Evolutionary conservation across 2,113 vertebrate genomes (phyloP), one percentile per base, ranked within the genome.

Genomic region (Oophaga pumilio): DNA sequence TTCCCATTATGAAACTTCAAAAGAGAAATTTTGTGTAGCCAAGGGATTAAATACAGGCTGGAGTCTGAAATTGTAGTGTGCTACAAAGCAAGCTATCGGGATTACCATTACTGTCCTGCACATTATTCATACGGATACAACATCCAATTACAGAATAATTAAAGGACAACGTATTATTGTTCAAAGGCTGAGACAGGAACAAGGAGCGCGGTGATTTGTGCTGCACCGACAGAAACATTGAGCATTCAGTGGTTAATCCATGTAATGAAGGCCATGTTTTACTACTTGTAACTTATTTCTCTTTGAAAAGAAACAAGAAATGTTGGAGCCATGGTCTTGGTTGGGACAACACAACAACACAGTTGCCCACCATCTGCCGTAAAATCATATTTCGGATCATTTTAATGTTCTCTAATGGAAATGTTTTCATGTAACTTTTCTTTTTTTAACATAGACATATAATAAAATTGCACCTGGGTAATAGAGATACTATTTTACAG

Each of bases 61-160:
- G 53, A 28, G 52, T 8, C 20, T 73, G 50, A 53, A 24, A 24
- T 49, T 81, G 11, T 49, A 60, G 59, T 26, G 22, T 53, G 59
- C 15, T 86, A 68, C 49, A 33, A 86, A 26, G 60, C 20, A 77
- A 33, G 60, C n/a, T 62, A 86, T 53, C 69, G 50, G 50, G 17
- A 85, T 79, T 66, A 86, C 53, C n/a, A 79, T 68, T 10, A 77
- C 60, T 28, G n/a, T 50, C 33, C 49, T 62, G 71, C 60, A 53
- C 74, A 78, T 66, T 49, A 77, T 68, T 78, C 49, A 85, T 6
- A 22, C n/a, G 50, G 57, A 85, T 66, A 74, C 28, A 69, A 52
- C 73, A 52, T 43, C 2, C 53, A 76, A 77, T 77, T 74, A 85
- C 73, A 52, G 53, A 74, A 76, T 85, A 85, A 85, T 85, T 77